Percentiles rank a stretch among this genome's conserved stretches.
Evolutionary conservation across 2,113 vertebrate species (phyloP).

Genomic region (Hoplias malabaricus): DNA sequence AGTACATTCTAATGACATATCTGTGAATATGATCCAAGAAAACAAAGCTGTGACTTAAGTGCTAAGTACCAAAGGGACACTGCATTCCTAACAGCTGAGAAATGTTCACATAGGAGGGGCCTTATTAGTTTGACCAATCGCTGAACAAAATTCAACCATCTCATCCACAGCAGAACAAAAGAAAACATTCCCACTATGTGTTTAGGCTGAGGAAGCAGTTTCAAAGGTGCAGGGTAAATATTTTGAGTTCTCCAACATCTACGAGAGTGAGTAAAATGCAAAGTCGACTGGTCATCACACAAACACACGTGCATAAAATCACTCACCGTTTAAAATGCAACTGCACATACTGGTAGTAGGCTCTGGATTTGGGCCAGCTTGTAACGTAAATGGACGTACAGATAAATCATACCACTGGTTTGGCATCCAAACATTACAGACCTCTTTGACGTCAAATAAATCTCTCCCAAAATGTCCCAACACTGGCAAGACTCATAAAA

Average conservation of each 20-base stretch:
- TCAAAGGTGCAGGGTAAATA: slow-evolving; percentile 30
- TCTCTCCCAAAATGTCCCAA: neutral
- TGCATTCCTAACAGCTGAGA: too few species aligned
- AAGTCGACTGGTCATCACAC: neutral
- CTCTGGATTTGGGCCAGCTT: neutral
- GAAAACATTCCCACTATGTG: slow-evolving; percentile 30
- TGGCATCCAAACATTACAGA: neutral
- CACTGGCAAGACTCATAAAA: neutral
- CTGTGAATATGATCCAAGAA: neutral
- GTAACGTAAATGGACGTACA: neutral
- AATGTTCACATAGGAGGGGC: neutral
- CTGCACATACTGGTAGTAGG: neutral
- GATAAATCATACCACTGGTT: neutral
- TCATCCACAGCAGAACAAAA: slow-evolving; percentile 4
- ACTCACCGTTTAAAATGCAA: neutral
- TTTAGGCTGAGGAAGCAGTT: slow-evolving; percentile 35
- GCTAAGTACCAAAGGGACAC: too few species aligned
- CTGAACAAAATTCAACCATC: neutral
- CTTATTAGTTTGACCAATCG: neutral
- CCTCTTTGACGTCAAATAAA: neutral
- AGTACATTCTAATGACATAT: neutral
- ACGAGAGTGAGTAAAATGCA: neutral
- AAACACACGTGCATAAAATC: too few species aligned
- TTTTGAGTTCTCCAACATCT: slow-evolving; percentile 28
- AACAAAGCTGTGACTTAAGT: too few species aligned